phyloP scores from a whole-genome alignment of 2,797 vertebrate species.

The Rhinella marina region DNA sequence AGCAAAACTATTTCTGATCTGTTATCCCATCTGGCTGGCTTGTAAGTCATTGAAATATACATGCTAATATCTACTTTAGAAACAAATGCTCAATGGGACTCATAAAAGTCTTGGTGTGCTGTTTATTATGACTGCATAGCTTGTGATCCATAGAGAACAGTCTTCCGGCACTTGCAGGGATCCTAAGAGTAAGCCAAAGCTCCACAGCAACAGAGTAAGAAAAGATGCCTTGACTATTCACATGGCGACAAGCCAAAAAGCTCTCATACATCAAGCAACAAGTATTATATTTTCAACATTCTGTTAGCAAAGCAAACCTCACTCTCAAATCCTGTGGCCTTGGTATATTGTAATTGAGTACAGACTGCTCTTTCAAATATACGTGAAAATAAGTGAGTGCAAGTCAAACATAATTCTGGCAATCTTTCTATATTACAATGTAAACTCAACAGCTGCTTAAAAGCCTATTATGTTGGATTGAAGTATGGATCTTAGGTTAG shows the following conservation, averaged over 20 bases:
- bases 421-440: constrained; percentile 27
- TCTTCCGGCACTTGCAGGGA: constrained; percentile 59
- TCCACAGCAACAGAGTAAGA: constrained; percentile 51
- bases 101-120: constrained; percentile 68
- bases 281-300: constrained; percentile 59
- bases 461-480: constrained; percentile 40
- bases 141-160: constrained; percentile 70
- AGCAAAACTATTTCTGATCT: constrained; percentile 74
- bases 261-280: constrained; percentile 55
- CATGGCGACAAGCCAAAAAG: constrained; percentile 59
- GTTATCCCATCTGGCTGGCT: constrained; percentile 77
- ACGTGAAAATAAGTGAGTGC: constrained; percentile 53
- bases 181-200: constrained; percentile 55
- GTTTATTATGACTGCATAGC: constrained; percentile 69
- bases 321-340: constrained; percentile 62
- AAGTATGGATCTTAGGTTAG: constrained; percentile 12
- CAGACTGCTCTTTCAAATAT: constrained; percentile 56
- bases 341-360: constrained; percentile 70
- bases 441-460: constrained; percentile 47
- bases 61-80: constrained; percentile 76
- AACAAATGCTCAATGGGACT: constrained; percentile 73
- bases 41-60: constrained; percentile 75
- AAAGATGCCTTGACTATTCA: not conserved
- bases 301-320: constrained; percentile 61
- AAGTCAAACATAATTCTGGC: constrained; percentile 38